Evolutionary conservation across 2,113 vertebrate species (phyloP).

Genomic region (Myotis davidii): DNA sequence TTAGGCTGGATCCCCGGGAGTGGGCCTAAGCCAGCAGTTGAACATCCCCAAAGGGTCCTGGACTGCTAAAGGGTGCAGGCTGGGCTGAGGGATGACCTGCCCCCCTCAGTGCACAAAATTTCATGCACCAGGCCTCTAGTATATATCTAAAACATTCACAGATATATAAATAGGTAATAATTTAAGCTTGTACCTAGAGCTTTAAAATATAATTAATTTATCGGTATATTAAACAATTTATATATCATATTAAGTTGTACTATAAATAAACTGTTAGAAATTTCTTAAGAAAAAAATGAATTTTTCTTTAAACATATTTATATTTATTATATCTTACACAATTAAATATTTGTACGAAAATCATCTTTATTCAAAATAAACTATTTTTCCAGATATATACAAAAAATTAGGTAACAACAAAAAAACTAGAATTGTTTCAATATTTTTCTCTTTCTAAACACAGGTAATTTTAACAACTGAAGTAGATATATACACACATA

Average conservation of each 20-base stretch:
- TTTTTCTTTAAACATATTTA: not conserved
- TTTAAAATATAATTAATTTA: not conserved
- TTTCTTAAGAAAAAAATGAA: not conserved
- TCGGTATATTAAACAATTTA: not conserved
- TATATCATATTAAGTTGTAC: not conserved
- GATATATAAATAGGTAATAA: not conserved
- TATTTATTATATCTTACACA: not conserved
- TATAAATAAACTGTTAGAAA: not conserved
- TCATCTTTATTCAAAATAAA: not conserved
- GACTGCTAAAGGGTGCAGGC: too few species aligned
- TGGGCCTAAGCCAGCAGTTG: too few species aligned
- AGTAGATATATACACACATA: not conserved
- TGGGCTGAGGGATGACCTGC: too few species aligned
- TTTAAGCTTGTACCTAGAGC: not conserved
- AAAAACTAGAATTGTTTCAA: not conserved
- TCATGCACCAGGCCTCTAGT: not conserved
- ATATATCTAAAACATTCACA: not conserved
- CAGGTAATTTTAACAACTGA: not conserved
- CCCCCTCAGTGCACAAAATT: too few species aligned
- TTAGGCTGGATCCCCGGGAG: too few species aligned
- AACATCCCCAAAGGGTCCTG: too few species aligned
- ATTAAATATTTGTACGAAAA: not conserved
- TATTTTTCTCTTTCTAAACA: not conserved
- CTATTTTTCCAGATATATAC: not conserved
- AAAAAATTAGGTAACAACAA: not conserved